Base-by-base conservation (phyloP, 2,113 vertebrate species). In the Bubo blakistoni region DNA sequence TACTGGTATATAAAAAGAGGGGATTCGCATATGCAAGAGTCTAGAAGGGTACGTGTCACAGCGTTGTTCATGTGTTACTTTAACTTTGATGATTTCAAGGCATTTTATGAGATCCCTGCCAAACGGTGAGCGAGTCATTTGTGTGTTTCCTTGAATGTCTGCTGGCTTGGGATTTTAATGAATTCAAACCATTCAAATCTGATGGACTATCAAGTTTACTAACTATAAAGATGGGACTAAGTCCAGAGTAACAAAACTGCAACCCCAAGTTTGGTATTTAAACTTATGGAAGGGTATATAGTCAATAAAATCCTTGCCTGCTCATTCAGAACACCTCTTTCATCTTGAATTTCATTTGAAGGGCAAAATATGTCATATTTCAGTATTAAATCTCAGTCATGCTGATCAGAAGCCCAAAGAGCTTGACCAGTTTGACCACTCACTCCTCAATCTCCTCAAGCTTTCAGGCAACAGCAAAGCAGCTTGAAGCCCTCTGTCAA, bases 111-210 rank as follows among this genome's bases (percentile, higher is more conserved):
- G n/a, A 46, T 54, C 11, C 8, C 12, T 62, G 42, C 1, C 0
- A 21, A 17, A 30, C 9, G 14, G 18, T 19, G 26, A 74, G 38
- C 0, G 14, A 78, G 38, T 47, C 0, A 0, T 38, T 62, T 22
- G 11, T 38, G 57, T 34, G 27, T 19, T 91, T 86, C 25, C 77
- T 76, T 91, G 29, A 15, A 66, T 7, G 11, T 38, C 52, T 52
- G 26, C 16, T 46, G 32, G 4, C 1, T 61, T 83, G 58, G 34
- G 52, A 54, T 72, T 63, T 52, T 44, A 65, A 38, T 27, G 14
- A 77, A 42, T 71, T 71, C 24, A 59, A 57, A 78, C 8, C 2
- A 1, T 18, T 83, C 3, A 3, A n/a, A 65, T 49, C 18, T 84
- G 27, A 67, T 58, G 30, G 15, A 44, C 67, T 63, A 54, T 71